Conservation (phyloP, 2,797 vertebrate genomes). For the Florisuga fusca region DNA sequence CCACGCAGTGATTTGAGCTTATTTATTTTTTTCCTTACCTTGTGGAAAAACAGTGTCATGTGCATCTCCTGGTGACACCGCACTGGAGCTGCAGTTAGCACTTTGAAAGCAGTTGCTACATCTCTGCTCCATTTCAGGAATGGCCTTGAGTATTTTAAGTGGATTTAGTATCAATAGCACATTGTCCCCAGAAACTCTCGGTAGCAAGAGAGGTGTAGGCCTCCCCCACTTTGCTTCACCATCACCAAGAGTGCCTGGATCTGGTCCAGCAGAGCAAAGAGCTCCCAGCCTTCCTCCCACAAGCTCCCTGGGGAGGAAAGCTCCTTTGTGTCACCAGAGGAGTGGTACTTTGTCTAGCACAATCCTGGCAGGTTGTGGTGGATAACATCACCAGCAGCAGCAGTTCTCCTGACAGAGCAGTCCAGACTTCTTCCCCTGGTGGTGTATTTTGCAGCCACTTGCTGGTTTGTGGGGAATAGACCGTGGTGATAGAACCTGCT, state of each 20-base stretch:
- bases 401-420: neutral
- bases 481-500: neutral
- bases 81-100: neutral
- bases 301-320: neutral
- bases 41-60: neutral
- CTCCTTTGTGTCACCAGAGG: neutral
- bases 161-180: neutral
- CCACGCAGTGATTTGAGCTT: slow-evolving; percentile 1
- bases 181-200: neutral
- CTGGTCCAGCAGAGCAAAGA: neutral
- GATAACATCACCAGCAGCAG: neutral
- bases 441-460: neutral
- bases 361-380: neutral
- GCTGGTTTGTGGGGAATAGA: neutral
- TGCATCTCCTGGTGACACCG: neutral
- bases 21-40: slow-evolving; percentile 29
- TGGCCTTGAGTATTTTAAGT: neutral
- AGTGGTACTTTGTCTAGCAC: neutral
- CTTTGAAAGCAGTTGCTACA: neutral
- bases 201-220: neutral
- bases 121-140: neutral
- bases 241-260: neutral
- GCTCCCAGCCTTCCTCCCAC: neutral
- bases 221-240: neutral
- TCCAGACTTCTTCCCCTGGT: neutral